A percentile compares a stretch with the other conserved stretches of the same genome.
phyloP scores from a whole-genome alignment of 1,140 invertebrate genomes.

The Diplogasteroides magnus region DNA sequence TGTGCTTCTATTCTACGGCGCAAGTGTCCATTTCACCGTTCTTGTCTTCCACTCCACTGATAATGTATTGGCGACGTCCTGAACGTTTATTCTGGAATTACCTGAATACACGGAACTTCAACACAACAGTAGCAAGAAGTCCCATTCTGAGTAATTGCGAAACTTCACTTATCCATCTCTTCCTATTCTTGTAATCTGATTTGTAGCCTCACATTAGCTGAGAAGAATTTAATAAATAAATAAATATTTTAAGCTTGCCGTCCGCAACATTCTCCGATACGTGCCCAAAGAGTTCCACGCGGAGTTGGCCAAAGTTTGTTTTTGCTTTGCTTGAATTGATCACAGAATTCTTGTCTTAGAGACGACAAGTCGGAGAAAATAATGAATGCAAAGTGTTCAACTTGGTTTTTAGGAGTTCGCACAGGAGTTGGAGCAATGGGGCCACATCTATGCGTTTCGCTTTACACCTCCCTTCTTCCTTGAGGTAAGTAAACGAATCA shows the following conservation, averaged over 20 bases:
- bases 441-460: conserved; percentile 70
- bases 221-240: background rate
- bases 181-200: background rate
- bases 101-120: too few relatives aligned
- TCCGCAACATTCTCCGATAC: conserved; percentile 61
- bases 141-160: too few relatives aligned
- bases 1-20: too few relatives aligned
- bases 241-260: background rate
- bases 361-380: too few relatives aligned
- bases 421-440: conserved; percentile 62
- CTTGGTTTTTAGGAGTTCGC: conserved; percentile 63
- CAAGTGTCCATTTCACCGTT: too few relatives aligned
- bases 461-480: conserved; percentile 62
- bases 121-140: too few relatives aligned
- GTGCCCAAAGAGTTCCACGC: conserved; percentile 62
- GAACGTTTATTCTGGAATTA: too few relatives aligned
- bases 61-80: too few relatives aligned
- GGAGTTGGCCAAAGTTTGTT: conserved; percentile 53
- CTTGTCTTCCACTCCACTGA: too few relatives aligned
- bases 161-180: too few relatives aligned
- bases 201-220: background rate
- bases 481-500: too few relatives aligned
- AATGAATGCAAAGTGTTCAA: too few relatives aligned
- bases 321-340: background rate
- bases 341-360: background rate